Conservation (phyloP, 2,113 vertebrate species). For the Jaculus jaculus region DNA sequence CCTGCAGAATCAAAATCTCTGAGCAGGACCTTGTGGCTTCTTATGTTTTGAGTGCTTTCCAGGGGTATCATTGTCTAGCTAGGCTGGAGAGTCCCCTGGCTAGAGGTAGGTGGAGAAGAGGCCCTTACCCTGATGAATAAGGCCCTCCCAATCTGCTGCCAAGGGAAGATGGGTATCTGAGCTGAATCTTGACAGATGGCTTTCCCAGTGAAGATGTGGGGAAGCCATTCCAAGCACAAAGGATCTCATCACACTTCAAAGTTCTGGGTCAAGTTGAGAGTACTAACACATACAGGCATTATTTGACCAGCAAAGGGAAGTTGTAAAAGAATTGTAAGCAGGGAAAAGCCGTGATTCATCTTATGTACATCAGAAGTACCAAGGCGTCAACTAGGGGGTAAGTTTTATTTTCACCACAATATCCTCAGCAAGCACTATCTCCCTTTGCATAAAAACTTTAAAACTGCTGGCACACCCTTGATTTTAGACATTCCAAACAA, state of each 20-base stretch:
- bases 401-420: background rate
- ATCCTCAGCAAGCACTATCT: background rate
- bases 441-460: conserved; percentile 21
- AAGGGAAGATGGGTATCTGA: background rate
- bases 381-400: background rate
- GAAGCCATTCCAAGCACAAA: background rate
- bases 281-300: background rate
- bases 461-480: conserved; percentile 17
- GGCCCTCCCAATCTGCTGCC: background rate
- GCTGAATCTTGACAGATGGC: background rate
- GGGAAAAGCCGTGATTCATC: background rate
- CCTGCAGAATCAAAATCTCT: background rate
- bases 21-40: background rate
- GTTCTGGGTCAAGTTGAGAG: background rate
- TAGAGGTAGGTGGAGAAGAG: background rate
- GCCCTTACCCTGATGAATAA: background rate
- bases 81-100: background rate
- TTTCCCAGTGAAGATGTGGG: background rate
- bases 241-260: background rate
- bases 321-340: background rate
- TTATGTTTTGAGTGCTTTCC: background rate
- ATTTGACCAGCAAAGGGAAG: background rate
- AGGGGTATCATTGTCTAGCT: background rate
- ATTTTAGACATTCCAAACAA: conserved; percentile 54
- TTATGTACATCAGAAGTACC: background rate